A percentile compares a stretch with the other conserved stretches of the same genome.
Evolutionary conservation across 2,888 invertebrate genomes (phyloP).

Genomic region (Palloptera scutellata): DNA sequence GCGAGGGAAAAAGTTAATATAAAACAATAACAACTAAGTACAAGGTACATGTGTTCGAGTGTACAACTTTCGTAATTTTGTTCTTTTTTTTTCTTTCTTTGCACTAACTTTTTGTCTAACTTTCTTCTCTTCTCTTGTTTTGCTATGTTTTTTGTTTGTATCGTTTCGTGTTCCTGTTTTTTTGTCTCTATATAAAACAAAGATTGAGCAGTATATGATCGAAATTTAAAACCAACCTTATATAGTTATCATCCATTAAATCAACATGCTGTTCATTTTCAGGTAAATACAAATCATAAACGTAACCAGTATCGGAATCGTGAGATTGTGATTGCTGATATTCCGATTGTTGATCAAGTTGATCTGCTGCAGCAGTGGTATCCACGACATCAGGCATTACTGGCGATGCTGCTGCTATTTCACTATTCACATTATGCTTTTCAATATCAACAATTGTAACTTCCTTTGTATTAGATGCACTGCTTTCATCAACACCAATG

Average conservation of each 20-base stretch:
- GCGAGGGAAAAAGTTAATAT: too few species aligned
- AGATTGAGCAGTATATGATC: slow-evolving; percentile 60
- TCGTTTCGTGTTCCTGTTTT: background rate
- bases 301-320: slow-evolving; percentile 65
- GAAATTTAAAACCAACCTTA: slow-evolving; percentile 64
- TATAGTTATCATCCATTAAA: slow-evolving; percentile 60
- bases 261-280: slow-evolving; percentile 65
- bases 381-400: background rate
- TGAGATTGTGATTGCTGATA: slow-evolving; percentile 39
- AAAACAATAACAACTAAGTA: too few species aligned
- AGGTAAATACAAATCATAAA: slow-evolving; percentile 73
- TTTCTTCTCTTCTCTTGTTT: too few species aligned
- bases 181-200: slow-evolving; percentile 54
- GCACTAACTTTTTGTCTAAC: too few species aligned
- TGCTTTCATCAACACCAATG: slow-evolving; percentile 43
- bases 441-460: slow-evolving; percentile 71
- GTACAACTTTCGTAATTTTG: too few species aligned
- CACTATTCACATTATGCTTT: slow-evolving; percentile 48
- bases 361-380: slow-evolving; percentile 4
- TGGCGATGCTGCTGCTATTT: slow-evolving; percentile 11
- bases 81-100: too few species aligned
- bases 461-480: slow-evolving; percentile 34
- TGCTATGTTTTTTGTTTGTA: background rate
- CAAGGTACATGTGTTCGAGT: too few species aligned
- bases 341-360: background rate